A percentile compares a stretch with the other conserved stretches of the same genome.
phyloP scores from a whole-genome alignment of 2,113 vertebrate genomes.

The Pelecanoides urinatrix region DNA sequence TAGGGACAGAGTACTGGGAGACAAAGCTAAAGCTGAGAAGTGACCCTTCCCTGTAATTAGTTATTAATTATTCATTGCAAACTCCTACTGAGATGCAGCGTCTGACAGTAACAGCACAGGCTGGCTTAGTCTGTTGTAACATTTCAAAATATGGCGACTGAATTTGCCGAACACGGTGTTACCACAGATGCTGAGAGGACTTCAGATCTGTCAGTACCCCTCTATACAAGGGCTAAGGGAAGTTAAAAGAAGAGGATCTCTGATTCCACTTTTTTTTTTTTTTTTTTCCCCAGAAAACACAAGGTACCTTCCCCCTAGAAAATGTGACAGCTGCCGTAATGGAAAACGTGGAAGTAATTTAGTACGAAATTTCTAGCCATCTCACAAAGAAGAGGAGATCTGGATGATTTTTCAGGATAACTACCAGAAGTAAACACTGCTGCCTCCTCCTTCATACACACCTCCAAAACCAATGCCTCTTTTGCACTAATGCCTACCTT shows the following conservation, averaged over 20 bases:
- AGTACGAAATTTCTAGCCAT: neutral
- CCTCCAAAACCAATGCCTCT: neutral
- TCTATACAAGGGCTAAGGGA: neutral
- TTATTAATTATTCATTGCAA: neutral
- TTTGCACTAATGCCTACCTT: no score
- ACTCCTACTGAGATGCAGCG: neutral
- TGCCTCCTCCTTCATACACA: neutral
- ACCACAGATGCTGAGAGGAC: fast-evolving
- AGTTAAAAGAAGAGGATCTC: neutral
- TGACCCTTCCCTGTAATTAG: neutral
- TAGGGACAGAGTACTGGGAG: neutral
- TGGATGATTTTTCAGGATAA: neutral
- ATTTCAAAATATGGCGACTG: fast-evolving
- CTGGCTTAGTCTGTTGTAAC: neutral
- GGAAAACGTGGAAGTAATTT: neutral
- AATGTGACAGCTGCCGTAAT: fast-evolving
- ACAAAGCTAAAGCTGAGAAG: neutral
- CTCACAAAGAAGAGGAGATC: neutral
- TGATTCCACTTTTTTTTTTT: neutral
- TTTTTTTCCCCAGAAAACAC: no score
- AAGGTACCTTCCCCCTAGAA: neutral
- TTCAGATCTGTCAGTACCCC: no score
- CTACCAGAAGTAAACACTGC: neutral
- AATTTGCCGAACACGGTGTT: neutral
- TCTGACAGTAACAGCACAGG: neutral